Conservation (phyloP, 2,797 vertebrate genomes). For the Bradypodion ventrale region DNA sequence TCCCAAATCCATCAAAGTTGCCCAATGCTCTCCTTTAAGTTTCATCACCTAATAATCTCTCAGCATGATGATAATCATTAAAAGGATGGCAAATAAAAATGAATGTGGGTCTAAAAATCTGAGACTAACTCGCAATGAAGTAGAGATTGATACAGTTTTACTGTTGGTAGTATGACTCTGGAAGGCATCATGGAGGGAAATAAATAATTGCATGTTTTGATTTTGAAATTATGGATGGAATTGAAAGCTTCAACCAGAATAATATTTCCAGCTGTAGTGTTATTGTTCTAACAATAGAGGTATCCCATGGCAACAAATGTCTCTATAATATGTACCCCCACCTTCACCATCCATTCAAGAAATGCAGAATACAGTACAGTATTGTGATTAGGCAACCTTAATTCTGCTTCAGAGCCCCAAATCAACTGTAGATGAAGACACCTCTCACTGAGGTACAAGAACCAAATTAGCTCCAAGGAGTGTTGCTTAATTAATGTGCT, state of each 20-base stretch:
- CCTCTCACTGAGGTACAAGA: background rate
- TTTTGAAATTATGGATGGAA: background rate
- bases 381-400: background rate
- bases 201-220: background rate
- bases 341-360: too few species aligned
- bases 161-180: background rate
- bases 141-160: background rate
- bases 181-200: background rate
- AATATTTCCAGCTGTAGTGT: background rate
- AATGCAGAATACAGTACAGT: background rate
- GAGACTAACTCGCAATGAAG: background rate
- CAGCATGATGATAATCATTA: background rate
- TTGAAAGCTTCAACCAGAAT: background rate
- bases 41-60: background rate
- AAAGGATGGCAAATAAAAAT: background rate
- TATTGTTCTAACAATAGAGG: background rate
- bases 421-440: background rate
- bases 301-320: background rate
- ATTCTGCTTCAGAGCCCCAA: background rate
- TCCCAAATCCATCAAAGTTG: too few species aligned
- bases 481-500: constrained; percentile 14
- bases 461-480: background rate
- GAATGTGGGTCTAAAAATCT: background rate
- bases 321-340: background rate
- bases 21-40: too few species aligned